Evolutionary conservation across 2,888 invertebrate genomes (phyloP).

Genomic region (Synanthedon formicaeformis): DNA sequence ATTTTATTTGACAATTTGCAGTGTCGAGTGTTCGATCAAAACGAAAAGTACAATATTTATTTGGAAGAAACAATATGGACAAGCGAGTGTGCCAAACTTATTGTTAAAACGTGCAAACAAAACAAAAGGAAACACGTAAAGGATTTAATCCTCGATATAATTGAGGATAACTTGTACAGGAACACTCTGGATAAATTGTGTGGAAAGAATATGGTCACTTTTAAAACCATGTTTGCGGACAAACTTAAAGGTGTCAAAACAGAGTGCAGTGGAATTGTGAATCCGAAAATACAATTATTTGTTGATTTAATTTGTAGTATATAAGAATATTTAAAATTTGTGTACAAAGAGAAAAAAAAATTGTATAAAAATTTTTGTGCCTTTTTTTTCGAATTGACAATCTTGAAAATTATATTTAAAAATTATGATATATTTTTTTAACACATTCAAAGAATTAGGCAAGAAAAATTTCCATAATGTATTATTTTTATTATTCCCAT

Average conservation of each 20-base stretch:
- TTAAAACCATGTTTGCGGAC: conserved; percentile 15
- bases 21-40: conserved; percentile 74
- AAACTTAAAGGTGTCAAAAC: conserved; percentile 4
- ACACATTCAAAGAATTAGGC: too few relatives aligned
- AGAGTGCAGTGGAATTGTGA: conserved; percentile 10
- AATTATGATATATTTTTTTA: too few relatives aligned
- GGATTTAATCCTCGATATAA: conserved; percentile 8
- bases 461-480: too few relatives aligned
- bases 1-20: conserved; percentile 24
- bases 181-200: conserved; percentile 26
- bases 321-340: too few relatives aligned
- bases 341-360: too few relatives aligned
- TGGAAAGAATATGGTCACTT: conserved; percentile 21
- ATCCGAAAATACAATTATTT: conserved; percentile 34
- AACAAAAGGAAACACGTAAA: background rate
- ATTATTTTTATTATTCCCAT: too few relatives aligned
- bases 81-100: conserved; percentile 24
- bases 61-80: conserved; percentile 65
- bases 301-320: conserved; percentile 5
- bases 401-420: too few relatives aligned
- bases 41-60: conserved; percentile 73
- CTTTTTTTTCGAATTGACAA: too few relatives aligned
- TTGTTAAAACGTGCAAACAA: background rate
- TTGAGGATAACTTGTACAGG: conserved; percentile 13
- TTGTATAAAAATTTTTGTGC: too few relatives aligned